Base-by-base conservation (phyloP, 2,113 vertebrate genomes). In the Eupsittula cactorum region DNA sequence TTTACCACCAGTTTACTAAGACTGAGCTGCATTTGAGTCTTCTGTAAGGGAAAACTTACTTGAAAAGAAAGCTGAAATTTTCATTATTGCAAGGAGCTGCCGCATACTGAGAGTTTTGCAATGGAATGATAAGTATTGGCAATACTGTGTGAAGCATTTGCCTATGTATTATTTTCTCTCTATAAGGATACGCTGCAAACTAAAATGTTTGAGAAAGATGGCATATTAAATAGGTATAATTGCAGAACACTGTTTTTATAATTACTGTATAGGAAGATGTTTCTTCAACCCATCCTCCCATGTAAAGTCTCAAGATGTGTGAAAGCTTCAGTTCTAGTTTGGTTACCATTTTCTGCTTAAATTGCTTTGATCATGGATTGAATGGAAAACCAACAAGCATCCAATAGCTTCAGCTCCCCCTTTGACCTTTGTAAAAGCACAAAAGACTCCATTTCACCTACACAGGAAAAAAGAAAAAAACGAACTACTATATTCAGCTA, bases 11-110 rank as follows among this genome's bases (percentile, higher is more conserved):
- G 31, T 86, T 87, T 88, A 27, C 78, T 5, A 25, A 85, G 55
- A 33, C 55, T 47, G 35, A 88, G 76, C 46, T 86, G 76, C 69
- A 37, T 81, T 81, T 93, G 20, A 12, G 64, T 90, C 64, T 95
- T 93, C 24, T 42, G 20, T 37, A 74, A 83, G 19, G 35, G 75
- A 44, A 68, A 64, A 81, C 70, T 44, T 73, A 44, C 65, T 85
- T 87, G 37, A 92, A 76, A 88, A 64, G 76, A 91, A 86, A 92
- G 41, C 77, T 67, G 82, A 90, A 76, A 63, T 83, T 73, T 85
- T 82, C 70, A 21, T 90, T 92, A 81, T 88, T 83, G 71, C 16
- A 37, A 50, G 50, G 39, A 97, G 37, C 35, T 93, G 62, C 73
- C 71, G 47, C 64, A 21, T 77, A 77, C 15, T 53, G 76, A 73